Evolutionary conservation across 2,113 vertebrate species (phyloP).

Genomic region (Rhipidura dahli): DNA sequence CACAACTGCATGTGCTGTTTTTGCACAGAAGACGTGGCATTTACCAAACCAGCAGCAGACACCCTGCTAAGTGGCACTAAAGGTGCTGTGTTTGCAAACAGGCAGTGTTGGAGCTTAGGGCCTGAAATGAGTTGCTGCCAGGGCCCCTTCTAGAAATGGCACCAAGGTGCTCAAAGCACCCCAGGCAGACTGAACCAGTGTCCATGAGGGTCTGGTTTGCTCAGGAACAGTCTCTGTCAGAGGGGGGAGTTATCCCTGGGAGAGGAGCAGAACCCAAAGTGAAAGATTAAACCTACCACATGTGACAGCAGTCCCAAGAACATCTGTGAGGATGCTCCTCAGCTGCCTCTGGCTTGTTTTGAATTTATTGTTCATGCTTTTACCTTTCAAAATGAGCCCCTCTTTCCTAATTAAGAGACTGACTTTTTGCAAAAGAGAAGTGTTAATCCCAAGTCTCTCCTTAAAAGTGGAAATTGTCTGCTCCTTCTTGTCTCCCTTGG

Average conservation of each 20-base stretch:
- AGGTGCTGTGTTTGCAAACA: neutral
- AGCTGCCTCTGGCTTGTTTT: neutral
- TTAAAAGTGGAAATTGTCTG: neutral
- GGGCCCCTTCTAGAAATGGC: neutral
- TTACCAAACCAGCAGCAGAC: neutral
- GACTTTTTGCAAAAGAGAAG: neutral
- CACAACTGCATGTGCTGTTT: neutral
- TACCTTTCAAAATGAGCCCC: neutral
- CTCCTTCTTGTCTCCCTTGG: neutral
- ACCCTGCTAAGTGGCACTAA: neutral
- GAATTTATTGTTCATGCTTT: neutral
- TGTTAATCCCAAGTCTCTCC: neutral
- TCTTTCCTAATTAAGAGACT: neutral
- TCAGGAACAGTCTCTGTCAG: neutral
- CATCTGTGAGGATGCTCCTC: neutral
- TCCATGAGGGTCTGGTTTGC: neutral
- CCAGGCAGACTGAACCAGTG: neutral
- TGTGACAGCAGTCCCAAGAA: neutral
- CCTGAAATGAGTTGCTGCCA: neutral
- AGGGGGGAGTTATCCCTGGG: neutral
- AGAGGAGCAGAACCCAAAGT: neutral
- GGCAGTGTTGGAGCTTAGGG: neutral
- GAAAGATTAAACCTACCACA: neutral
- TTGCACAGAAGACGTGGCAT: neutral
- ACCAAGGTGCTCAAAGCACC: neutral